Evolutionary conservation across 2,797 vertebrate species (phyloP).

Genomic region (Tadarida brasiliensis): DNA sequence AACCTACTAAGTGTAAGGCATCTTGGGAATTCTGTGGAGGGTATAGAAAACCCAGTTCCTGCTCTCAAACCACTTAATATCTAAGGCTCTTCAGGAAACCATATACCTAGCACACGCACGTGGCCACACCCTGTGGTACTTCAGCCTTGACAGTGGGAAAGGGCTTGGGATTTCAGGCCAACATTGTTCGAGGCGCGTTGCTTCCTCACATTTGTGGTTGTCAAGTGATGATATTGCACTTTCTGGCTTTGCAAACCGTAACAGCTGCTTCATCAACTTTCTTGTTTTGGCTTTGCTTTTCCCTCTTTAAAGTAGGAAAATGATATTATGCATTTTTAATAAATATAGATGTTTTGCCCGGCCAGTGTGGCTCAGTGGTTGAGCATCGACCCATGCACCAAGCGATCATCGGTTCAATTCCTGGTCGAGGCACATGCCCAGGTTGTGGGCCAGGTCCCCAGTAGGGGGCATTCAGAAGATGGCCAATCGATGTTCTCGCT

Average conservation of each 20-base stretch:
- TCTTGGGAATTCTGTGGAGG: not conserved
- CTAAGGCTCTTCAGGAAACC: not conserved
- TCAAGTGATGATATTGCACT: not conserved
- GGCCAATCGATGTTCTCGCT: too few relatives aligned
- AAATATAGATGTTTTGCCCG: not conserved
- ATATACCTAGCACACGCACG: fast-evolving
- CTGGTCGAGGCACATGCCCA: too few relatives aligned
- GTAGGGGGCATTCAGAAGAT: too few relatives aligned
- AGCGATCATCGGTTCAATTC: too few relatives aligned
- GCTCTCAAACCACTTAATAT: not conserved
- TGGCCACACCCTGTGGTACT: not conserved
- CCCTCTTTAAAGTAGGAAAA: constrained; percentile 23
- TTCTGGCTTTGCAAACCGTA: not conserved
- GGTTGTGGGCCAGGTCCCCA: too few relatives aligned
- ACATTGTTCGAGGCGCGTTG: fast-evolving
- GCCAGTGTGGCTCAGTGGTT: too few relatives aligned
- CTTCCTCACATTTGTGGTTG: not conserved
- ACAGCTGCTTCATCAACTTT: not conserved
- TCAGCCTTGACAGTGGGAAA: not conserved
- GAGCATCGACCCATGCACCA: too few relatives aligned
- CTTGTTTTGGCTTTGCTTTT: not conserved
- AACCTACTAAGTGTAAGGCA: not conserved
- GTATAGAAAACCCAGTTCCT: not conserved
- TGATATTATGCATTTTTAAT: not conserved
- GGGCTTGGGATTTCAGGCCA: not conserved